Conservation (phyloP, 2,113 vertebrate species). For the Glaucidium brasilianum region DNA sequence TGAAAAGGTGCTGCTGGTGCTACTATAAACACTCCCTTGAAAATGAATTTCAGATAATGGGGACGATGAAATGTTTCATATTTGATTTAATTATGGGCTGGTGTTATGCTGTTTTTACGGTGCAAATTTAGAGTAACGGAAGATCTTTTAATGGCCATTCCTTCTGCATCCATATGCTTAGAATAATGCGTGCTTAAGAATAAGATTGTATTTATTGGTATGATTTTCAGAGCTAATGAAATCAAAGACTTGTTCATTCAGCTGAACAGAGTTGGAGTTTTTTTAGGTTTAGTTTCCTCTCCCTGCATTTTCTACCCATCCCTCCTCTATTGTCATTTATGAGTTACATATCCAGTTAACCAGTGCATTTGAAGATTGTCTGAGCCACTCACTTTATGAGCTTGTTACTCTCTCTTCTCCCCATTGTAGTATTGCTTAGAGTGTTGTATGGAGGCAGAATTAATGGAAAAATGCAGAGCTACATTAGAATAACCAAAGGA, state of each 20-base stretch:
- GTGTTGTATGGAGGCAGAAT: not conserved
- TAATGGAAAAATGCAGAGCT: not conserved
- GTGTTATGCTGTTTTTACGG: not conserved
- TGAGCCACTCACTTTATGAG: not conserved
- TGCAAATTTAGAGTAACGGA: constrained; percentile 22
- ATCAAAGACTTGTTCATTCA: not conserved
- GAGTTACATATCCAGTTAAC: not conserved
- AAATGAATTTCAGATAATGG: not conserved
- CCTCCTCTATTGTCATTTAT: not conserved
- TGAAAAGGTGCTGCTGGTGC: not conserved
- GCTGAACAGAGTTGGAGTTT: not conserved
- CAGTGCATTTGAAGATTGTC: not conserved
- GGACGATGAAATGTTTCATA: not conserved
- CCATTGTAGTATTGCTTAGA: not conserved
- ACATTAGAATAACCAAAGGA: not conserved
- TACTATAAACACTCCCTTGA: not conserved
- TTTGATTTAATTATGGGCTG: constrained; percentile 18
- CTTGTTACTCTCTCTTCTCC: not conserved
- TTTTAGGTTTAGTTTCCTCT: not conserved
- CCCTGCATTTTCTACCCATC: not conserved
- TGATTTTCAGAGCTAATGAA: not conserved
- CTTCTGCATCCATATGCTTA: not conserved
- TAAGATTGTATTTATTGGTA: not conserved
- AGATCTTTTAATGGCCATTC: not conserved
- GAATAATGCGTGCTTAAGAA: not conserved